Conservation (phyloP, 1,140 invertebrate genomes). For the Amphibalanus amphitrite region DNA sequence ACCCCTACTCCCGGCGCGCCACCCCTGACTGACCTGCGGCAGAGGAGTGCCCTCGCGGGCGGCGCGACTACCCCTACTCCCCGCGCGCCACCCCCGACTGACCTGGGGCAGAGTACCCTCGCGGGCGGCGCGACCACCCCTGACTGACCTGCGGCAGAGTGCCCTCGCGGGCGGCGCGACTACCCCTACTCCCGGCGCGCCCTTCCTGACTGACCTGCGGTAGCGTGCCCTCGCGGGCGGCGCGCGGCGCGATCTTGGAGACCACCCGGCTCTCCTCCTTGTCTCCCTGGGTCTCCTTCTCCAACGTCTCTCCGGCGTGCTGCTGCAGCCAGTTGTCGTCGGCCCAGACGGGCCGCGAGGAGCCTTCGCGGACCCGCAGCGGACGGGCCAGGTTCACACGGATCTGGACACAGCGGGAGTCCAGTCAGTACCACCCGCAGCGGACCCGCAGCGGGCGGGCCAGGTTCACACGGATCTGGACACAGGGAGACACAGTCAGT, state of each 20-base stretch:
- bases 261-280: constrained; percentile 16
- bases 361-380: constrained; percentile 54
- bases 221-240: constrained; percentile 6
- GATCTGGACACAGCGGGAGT: too few species aligned
- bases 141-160: constrained; percentile 14
- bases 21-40: too few species aligned
- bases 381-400: not conserved
- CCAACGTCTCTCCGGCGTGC: constrained; percentile 71
- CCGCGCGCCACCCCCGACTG: not conserved
- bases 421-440: too few species aligned
- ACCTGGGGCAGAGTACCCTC: not conserved
- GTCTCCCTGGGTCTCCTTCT: constrained; percentile 22
- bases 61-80: not conserved
- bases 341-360: constrained; percentile 85
- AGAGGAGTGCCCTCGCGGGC: not conserved
- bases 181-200: too few species aligned
- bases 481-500: too few species aligned
- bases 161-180: constrained; percentile 9
- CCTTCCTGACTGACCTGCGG: constrained; percentile 15
- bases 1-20: too few species aligned
- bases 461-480: too few species aligned
- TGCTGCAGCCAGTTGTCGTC: constrained; percentile 93
- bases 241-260: constrained; percentile 5
- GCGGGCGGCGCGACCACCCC: too few species aligned
- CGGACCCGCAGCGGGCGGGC: too few species aligned